Conservation (phyloP, 2,113 vertebrate genomes). For the Colius striatus region DNA sequence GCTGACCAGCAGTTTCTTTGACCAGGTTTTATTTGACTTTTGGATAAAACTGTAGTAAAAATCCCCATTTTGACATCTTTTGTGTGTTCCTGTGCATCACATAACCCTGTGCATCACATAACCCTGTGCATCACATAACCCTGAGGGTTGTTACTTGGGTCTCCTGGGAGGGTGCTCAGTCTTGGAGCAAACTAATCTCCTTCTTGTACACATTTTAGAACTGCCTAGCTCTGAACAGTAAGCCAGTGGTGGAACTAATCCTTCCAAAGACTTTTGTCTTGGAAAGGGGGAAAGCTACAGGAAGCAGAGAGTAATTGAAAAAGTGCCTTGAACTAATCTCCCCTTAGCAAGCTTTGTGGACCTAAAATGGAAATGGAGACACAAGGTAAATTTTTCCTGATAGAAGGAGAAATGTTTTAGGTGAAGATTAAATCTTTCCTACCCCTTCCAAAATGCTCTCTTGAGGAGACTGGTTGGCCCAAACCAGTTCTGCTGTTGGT, state of each 20-base stretch:
- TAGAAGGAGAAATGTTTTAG: background rate
- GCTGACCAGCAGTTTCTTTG: background rate
- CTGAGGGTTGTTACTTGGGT: background rate
- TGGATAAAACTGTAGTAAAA: background rate
- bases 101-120: no score
- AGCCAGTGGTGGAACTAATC: slow-evolving; percentile 1
- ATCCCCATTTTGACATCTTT: background rate
- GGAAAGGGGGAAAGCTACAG: background rate
- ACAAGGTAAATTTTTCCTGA: background rate
- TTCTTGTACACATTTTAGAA: background rate
- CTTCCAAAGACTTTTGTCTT: background rate
- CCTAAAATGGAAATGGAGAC: background rate
- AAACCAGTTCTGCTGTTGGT: background rate
- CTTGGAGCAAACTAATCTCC: background rate
- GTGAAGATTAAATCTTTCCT: background rate
- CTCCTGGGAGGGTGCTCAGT: background rate
- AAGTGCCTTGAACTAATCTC: background rate
- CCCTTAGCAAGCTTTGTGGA: background rate
- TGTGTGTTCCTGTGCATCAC: background rate
- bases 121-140: rapidly evolving
- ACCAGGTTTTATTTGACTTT: background rate
- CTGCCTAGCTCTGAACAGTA: background rate
- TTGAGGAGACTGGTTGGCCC: background rate
- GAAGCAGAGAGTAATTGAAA: background rate
- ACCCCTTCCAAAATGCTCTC: background rate